A percentile compares a stretch with the other conserved stretches of the same genome.
phyloP scores from a whole-genome alignment of 2,888 invertebrate genomes.

The Pheosia gnoma region DNA sequence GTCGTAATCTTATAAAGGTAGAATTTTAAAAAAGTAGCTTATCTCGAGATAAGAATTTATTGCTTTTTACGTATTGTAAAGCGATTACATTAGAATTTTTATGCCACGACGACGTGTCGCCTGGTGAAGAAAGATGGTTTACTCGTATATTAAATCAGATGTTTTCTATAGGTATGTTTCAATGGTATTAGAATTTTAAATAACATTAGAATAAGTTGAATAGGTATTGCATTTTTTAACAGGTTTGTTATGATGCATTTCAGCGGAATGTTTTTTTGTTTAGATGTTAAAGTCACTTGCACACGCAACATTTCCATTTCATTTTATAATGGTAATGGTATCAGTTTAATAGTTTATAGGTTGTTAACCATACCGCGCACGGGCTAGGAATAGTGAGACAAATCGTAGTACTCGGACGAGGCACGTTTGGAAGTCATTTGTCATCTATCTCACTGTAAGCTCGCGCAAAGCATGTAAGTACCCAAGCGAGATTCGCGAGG shows the following conservation, averaged over 20 bases:
- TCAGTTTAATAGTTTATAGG: too few species aligned
- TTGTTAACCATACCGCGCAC: too few species aligned
- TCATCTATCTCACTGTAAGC: too few species aligned
- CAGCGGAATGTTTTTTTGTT: neutral
- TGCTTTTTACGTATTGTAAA: slow-evolving; percentile 43
- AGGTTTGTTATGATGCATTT: slow-evolving; percentile 13
- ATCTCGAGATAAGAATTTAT: slow-evolving; percentile 63
- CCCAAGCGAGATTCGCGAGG: too few species aligned
- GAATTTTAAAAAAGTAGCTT: slow-evolving; percentile 48
- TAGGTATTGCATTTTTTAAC: slow-evolving; percentile 21
- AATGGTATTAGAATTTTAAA: slow-evolving; percentile 34
- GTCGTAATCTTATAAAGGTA: slow-evolving; percentile 28
- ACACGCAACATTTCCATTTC: too few species aligned
- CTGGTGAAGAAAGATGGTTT: slow-evolving; percentile 36
- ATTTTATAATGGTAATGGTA: too few species aligned
- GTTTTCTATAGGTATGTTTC: slow-evolving; percentile 31
- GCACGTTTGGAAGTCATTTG: too few species aligned
- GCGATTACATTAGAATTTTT: slow-evolving; percentile 46
- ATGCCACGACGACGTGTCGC: slow-evolving; percentile 35
- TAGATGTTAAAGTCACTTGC: too few species aligned
- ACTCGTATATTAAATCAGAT: slow-evolving; percentile 37
- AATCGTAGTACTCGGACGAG: too few species aligned
- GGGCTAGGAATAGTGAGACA: too few species aligned
- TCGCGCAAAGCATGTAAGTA: too few species aligned
- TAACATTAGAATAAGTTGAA: slow-evolving; percentile 20